A percentile compares a stretch with the other conserved stretches of the same genome.
Evolutionary conservation across 2,888 invertebrate species (phyloP).

Genomic region (Polylopha cassiicola): DNA sequence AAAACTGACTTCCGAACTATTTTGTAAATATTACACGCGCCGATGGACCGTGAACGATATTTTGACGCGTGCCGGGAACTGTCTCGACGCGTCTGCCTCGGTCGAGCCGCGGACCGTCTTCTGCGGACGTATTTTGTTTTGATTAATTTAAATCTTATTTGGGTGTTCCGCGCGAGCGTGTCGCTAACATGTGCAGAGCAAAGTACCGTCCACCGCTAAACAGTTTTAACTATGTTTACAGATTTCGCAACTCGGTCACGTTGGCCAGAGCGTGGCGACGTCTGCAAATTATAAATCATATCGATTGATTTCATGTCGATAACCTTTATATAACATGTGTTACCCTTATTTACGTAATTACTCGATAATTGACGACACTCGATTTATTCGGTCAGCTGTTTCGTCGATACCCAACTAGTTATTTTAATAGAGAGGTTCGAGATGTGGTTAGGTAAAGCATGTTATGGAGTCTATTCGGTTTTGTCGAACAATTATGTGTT

Average conservation of each 20-base stretch:
- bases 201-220: no score
- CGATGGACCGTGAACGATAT: no score
- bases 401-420: constrained; percentile 1
- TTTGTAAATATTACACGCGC: no score
- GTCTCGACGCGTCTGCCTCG: no score
- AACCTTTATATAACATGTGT: constrained; percentile 37
- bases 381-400: constrained; percentile 23
- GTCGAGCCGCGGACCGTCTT: no score
- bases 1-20: constrained; percentile 44
- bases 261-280: constrained; percentile 39
- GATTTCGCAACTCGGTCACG: constrained; percentile 47
- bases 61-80: no score
- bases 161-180: no score
- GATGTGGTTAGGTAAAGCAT: constrained; percentile 2
- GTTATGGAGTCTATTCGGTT: constrained; percentile 7
- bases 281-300: constrained; percentile 30
- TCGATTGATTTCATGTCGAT: constrained; percentile 34
- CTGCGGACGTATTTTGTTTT: no score
- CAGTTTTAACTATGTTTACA: constrained; percentile 20
- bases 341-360: constrained; percentile 7
- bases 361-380: constrained; percentile 9
- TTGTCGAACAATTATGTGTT: constrained; percentile 35
- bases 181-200: no score
- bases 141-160: no score
- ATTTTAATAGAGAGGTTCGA: no score